Conservation (phyloP, 2,888 invertebrate species). For the Ennomos erosarius region DNA sequence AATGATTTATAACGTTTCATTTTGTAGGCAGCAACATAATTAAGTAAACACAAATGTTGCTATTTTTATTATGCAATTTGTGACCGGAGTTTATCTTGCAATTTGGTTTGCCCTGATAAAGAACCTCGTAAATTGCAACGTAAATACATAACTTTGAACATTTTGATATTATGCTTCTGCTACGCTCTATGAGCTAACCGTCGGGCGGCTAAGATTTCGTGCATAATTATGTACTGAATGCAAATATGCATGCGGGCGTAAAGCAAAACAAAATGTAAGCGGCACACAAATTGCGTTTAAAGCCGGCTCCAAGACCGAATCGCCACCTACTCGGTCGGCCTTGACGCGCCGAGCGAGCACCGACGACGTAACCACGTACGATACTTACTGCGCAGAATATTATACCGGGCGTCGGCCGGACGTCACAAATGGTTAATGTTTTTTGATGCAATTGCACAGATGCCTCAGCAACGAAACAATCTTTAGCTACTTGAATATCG, state of each 20-base stretch:
- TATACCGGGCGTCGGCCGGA: constrained; percentile 1
- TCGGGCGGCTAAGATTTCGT: background rate
- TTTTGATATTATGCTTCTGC: background rate
- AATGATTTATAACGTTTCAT: no score
- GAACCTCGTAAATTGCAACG: constrained; percentile 9
- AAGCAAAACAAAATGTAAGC: constrained; percentile 29
- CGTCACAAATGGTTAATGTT: constrained; percentile 13
- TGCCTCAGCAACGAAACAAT: constrained; percentile 6
- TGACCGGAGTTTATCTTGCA: constrained; percentile 22
- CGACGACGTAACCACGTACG: constrained; percentile 6
- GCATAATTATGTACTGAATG: constrained; percentile 1
- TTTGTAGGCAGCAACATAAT: background rate
- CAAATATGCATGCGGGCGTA: constrained; percentile 19
- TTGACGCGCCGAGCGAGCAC: constrained; percentile 20
- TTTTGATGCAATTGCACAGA: constrained; percentile 25
- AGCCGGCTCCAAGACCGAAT: constrained; percentile 16
- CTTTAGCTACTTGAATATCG: constrained; percentile 3
- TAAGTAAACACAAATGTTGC: background rate
- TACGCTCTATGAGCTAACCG: background rate
- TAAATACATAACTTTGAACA: constrained; percentile 7
- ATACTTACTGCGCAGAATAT: constrained; percentile 29
- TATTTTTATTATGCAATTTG: constrained; percentile 18
- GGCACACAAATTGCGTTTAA: constrained; percentile 26
- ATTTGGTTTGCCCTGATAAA: constrained; percentile 22
- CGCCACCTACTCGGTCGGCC: constrained; percentile 19